Base-by-base conservation (phyloP, 2,113 vertebrate genomes). In the Elanoides forficatus region DNA sequence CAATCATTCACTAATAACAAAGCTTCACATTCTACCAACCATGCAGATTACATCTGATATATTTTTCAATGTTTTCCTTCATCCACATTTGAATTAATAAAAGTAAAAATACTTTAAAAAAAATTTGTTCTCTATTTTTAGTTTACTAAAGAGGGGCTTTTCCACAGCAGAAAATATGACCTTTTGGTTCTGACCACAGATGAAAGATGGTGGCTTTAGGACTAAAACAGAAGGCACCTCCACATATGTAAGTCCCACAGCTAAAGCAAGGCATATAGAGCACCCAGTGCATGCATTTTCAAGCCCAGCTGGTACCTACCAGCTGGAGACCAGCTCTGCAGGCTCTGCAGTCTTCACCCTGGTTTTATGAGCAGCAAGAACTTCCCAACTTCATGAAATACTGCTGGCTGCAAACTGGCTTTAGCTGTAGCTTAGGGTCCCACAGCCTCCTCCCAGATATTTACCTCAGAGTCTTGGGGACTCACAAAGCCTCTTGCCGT, bases 401-500 rank as follows among this genome's bases (percentile, higher is more conserved):
- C 7, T 65, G 43, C 34, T 59, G 65, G 43, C 65, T 66, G 45
- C 63, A 58, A 21, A 11, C 23, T 45, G 38, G 20, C 36, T 65
- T 63, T 18, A 34, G 43, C 38, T 66, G 40, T 27, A 72, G 65
- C 50, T 76, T 50, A 7, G 45, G 25, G 20, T 50, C 48, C 43
- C 22, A 50, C 43, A 76, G 43, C 63, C 32, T 63, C 42, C 56
- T 71, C 71, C 16, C 71, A 58, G 20, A 9, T 8, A 38, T 6
- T 15, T 34, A 15, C 91, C 63, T 71, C 27, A 5, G 45, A 10
- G 34, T 2, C 0, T 0, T 71, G 62, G 36, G 27, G 71, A 75
- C 18, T 20, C 30, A 4, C 0, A 1, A 47, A 68, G 47, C 15
- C 15, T 34, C 25, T 68, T 55, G 40, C 68, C 1, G 0, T 36